Base-by-base conservation (phyloP, 2,888 invertebrate species). In the Agonopterix heracliana region DNA sequence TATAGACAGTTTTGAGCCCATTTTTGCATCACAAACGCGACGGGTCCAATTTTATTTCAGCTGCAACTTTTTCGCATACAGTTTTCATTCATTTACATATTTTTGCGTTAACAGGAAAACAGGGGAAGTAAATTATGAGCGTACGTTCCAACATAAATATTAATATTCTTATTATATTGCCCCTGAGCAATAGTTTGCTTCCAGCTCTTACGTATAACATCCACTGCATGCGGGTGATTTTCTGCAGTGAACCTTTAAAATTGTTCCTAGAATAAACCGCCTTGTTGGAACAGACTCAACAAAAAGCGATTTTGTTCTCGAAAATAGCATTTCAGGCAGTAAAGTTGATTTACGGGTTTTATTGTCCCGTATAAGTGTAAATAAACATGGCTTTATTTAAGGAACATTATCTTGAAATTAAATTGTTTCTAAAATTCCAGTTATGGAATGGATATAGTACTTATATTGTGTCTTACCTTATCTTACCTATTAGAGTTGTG, bases 1-100 rank as follows among this genome's bases (percentile, higher is more conserved):
- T 57, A 57, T 58, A 44, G 52, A 54, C 57, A 51, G 47, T 55
- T 56, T 56, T 56, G 64, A 55, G 58, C 61, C 59, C 65, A 58
- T 67, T 80, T 86, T 86, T 85, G 79, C 85, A 85, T 85, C 71
- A 79, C 84, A 86, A 84, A 86, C 68, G 67, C 54, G 68, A 55
- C 61, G 59, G 60, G 59, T 57, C 71, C 70, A 73, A 74, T 75
- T 41, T 77, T 71, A 66, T 73, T 74, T 74, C 63, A 70, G 76
- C 71, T 73, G 68, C 63, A 69, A 65, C 63, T 63, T 53, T 59
- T 71, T 68, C 54, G 53, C 60, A 60, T 56, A 55, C 60, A 62
- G 57, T 71, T 66, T 66, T 56, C 53, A 55, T 51, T 66, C 54
- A 72, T 78, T 78, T 80, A 72, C 83, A 81, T 80, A 74, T 77